Base-by-base conservation (phyloP, 2,888 invertebrate species). In the Pristionchus exspectatus region DNA sequence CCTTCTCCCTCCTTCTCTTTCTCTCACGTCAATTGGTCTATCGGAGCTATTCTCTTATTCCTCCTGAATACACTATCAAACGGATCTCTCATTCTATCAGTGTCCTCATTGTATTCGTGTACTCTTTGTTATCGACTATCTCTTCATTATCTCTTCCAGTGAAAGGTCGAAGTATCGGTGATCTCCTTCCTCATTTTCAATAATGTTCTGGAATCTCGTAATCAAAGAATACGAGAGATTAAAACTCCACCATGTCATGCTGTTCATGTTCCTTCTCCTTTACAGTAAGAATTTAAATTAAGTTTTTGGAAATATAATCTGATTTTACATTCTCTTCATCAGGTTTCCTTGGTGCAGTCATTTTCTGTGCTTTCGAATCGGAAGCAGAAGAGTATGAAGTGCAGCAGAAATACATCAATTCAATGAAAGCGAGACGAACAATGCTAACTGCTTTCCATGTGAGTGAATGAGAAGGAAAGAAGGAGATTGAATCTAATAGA, bases 121-220 rank as follows among this genome's bases (percentile, higher is more conserved):
- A 16, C 86, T 56, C 56, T 84, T 83, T 33, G 21, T 83, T 38
- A 27, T 44, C 86, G 63, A 38, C 33, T 59, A 56, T 56, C 30
- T 84, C 83, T 56, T 77, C 77, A 38, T 44, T 77, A 27, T 84
- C 83, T 59, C 33, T 85, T 50, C 85, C 81, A 50, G 50, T 81
- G 12, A 44, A 27, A 24, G 84, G 44, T 3, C 44, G 44, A 44
- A 16, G 10, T 30, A 21, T 30, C 77, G 44, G 30, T 27, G 56
- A 56, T 56, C 84, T 18, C 12, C 84, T 30, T 56, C 24, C 27
- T 30, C 59, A n/a, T 56, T 18, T 27, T 27, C 84, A 84, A 27
- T 38, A 30, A 84, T 94, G 94, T 92, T 94, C 90, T 94, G 93
- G 93, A 94, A 94, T 81, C 90, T 94, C 21, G 91, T 94, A 12